Evolutionary conservation across 2,888 invertebrate species (phyloP).

Genomic region (Megalurothrips usitatus): DNA sequence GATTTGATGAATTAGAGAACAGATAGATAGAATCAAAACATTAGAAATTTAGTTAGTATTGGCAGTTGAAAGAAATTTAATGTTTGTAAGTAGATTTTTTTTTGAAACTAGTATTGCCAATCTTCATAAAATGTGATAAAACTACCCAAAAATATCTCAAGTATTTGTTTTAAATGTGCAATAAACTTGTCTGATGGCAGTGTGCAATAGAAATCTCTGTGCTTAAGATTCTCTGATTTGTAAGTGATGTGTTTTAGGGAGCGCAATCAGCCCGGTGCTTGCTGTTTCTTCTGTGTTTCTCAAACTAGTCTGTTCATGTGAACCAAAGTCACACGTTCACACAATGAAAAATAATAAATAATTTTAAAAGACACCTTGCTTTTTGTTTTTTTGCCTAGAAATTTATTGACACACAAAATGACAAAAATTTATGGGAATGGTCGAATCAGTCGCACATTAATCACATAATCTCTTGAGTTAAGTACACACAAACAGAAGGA

Average conservation of each 20-base stretch:
- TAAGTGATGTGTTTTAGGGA: background rate
- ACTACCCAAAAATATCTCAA: background rate
- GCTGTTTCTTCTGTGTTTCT: slow-evolving; percentile 16
- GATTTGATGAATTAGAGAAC: no score
- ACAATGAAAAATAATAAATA: background rate
- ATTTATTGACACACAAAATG: no score
- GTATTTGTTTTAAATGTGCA: background rate
- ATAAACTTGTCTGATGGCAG: background rate
- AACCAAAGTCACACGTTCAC: slow-evolving; percentile 22
- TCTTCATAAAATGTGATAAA: background rate
- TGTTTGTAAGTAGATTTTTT: background rate
- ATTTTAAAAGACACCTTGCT: background rate
- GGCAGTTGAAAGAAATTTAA: background rate
- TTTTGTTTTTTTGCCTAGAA: background rate
- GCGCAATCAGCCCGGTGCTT: slow-evolving; percentile 9
- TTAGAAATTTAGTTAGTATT: no score
- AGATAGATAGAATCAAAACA: no score
- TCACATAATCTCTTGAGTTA: no score
- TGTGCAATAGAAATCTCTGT: background rate
- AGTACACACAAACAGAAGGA: no score
- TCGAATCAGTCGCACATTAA: no score
- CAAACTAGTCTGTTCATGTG: slow-evolving; percentile 23
- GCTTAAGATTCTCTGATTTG: background rate
- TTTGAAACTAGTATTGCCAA: background rate
- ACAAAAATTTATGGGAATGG: no score